Conservation (phyloP, 2,113 vertebrate genomes). For the Oryzias melastigma region DNA sequence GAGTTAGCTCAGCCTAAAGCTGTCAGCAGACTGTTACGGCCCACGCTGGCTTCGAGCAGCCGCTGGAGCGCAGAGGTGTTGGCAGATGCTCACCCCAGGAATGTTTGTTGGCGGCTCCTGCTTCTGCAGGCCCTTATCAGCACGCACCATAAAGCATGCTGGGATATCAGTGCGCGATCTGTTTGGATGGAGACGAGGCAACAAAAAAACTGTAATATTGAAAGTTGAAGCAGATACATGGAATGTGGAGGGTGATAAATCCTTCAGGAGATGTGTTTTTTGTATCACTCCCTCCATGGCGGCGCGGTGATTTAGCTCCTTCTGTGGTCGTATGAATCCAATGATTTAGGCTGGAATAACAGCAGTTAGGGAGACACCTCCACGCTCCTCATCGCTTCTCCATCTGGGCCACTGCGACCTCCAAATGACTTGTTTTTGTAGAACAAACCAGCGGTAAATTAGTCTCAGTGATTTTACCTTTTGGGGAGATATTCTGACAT, state of each 20-base stretch:
- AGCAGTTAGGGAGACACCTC: slow-evolving; percentile 26
- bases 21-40: slow-evolving; percentile 81
- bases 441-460: slow-evolving; percentile 22
- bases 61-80: slow-evolving; percentile 79
- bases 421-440: slow-evolving; percentile 18
- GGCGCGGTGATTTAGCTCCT: slow-evolving; percentile 46
- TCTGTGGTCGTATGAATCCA: not conserved
- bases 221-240: slow-evolving; percentile 9
- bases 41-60: slow-evolving; percentile 70
- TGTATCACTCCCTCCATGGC: slow-evolving; percentile 46
- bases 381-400: slow-evolving; percentile 40
- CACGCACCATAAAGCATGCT: slow-evolving; percentile 60
- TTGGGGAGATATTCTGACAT: not conserved
- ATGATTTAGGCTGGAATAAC: slow-evolving; percentile 61
- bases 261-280: slow-evolving; percentile 46
- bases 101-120: slow-evolving; percentile 64
- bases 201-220: slow-evolving; percentile 34
- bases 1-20: slow-evolving; percentile 78
- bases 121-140: slow-evolving; percentile 71
- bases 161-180: slow-evolving; percentile 45
- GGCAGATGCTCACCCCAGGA: slow-evolving; percentile 76
- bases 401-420: slow-evolving; percentile 48
- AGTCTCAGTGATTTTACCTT: slow-evolving; percentile 4
- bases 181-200: slow-evolving; percentile 21
- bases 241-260: slow-evolving; percentile 47